Evolutionary conservation across 2,888 invertebrate genomes (phyloP).

Genomic region (Brachypterus glaber): DNA sequence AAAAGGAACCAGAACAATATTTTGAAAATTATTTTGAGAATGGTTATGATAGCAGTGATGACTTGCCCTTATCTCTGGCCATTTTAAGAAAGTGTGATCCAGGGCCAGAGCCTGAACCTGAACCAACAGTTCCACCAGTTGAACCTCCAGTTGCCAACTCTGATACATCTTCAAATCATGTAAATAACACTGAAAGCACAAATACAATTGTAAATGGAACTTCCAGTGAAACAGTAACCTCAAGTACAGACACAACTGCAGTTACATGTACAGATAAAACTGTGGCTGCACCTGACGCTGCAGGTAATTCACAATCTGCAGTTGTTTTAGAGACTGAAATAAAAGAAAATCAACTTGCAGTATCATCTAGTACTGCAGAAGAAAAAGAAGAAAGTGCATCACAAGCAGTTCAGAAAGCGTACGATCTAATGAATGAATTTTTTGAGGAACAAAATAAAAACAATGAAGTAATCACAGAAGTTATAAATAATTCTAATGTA

Average conservation of each 20-base stretch:
- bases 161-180: background rate
- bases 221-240: too few relatives aligned
- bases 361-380: too few relatives aligned
- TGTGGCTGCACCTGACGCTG: background rate
- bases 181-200: too few relatives aligned
- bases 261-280: background rate
- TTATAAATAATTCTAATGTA: too few relatives aligned
- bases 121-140: background rate
- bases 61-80: background rate
- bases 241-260: too few relatives aligned
- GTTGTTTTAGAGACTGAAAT: too few relatives aligned
- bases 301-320: constrained; percentile 1
- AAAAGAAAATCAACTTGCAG: too few relatives aligned
- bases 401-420: constrained; percentile 10
- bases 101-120: background rate
- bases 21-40: background rate
- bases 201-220: background rate
- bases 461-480: too few relatives aligned
- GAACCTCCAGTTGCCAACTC: too few relatives aligned
- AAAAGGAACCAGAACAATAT: constrained; percentile 13
- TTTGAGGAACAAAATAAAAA: too few relatives aligned
- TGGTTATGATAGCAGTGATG: background rate
- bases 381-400: too few relatives aligned
- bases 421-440: too few relatives aligned
- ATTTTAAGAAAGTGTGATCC: background rate